phyloP scores from a whole-genome alignment of 92 coral and sea anemone species.

The Paragorgia papillata region DNA sequence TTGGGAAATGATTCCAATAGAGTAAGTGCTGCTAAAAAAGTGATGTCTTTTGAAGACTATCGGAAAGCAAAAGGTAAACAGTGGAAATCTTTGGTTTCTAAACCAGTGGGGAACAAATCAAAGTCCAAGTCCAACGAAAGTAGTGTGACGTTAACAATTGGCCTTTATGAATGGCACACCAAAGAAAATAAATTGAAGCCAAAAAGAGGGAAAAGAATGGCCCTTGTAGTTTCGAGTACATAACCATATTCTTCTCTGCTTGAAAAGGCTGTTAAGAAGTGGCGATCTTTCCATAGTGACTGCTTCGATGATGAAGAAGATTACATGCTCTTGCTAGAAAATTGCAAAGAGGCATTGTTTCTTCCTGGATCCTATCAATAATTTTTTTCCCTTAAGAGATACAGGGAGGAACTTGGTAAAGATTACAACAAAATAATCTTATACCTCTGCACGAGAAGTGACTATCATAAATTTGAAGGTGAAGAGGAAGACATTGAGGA shows the following conservation, averaged over 20 bases:
- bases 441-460: conserved; percentile 56
- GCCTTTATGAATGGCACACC: conserved; percentile 31
- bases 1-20: too few relatives aligned
- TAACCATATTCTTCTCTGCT: conserved; percentile 47
- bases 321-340: conserved; percentile 51
- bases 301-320: conserved; percentile 48
- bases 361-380: conserved; percentile 56
- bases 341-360: conserved; percentile 53
- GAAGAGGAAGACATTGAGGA: conserved; percentile 39
- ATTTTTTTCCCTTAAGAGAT: conserved; percentile 44
- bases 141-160: conserved; percentile 33
- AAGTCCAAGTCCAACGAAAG: background rate
- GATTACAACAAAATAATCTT: conserved; percentile 56
- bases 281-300: conserved; percentile 50
- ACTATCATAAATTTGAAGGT: conserved; percentile 33
- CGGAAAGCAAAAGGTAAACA: conserved; percentile 56
- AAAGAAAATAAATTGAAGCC: conserved; percentile 34
- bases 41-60: conserved; percentile 49
- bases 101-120: background rate
- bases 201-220: conserved; percentile 60
- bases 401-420: conserved; percentile 56
- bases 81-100: conserved; percentile 52
- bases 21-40: conserved; percentile 37
- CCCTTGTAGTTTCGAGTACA: conserved; percentile 31
- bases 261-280: conserved; percentile 53